phyloP scores from a whole-genome alignment of 1,140 invertebrate species.

The Galleria mellonella region DNA sequence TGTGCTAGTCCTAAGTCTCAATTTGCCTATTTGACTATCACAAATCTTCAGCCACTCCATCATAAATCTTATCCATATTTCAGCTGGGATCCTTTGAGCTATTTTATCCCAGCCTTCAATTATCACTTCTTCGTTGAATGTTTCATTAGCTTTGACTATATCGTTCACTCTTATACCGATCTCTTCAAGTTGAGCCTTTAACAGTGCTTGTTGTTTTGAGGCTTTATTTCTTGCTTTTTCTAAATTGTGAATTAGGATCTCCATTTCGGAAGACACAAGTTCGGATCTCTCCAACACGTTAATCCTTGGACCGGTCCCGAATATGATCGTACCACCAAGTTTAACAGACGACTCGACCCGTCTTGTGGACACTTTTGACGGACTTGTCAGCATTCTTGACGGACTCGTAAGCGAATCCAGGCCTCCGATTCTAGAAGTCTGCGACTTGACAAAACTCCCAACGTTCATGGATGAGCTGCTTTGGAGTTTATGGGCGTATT shows the following conservation, averaged over 20 bases:
- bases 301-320: constrained; percentile 44
- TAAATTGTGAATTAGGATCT: constrained; percentile 49
- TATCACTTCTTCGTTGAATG: constrained; percentile 63
- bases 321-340: constrained; percentile 42
- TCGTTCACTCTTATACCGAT: constrained; percentile 60
- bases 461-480: constrained; percentile 34
- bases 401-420: constrained; percentile 40
- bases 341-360: constrained; percentile 49
- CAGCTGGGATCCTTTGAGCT: constrained; percentile 70
- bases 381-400: constrained; percentile 46
- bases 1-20: constrained; percentile 70
- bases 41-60: constrained; percentile 68
- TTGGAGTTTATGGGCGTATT: constrained; percentile 49
- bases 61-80: constrained; percentile 73
- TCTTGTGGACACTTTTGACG: constrained; percentile 43
- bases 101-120: constrained; percentile 62
- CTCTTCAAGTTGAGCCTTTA: constrained; percentile 71
- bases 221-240: constrained; percentile 33
- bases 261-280: constrained; percentile 64
- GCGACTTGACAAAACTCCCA: constrained; percentile 46
- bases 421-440: constrained; percentile 36
- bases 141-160: constrained; percentile 40
- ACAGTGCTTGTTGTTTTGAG: constrained; percentile 39
- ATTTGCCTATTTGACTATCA: constrained; percentile 66
- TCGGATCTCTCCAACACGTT: constrained; percentile 63